Conservation (phyloP, 64 coral and sea anemone species). For the Orbicella faveolata region DNA sequence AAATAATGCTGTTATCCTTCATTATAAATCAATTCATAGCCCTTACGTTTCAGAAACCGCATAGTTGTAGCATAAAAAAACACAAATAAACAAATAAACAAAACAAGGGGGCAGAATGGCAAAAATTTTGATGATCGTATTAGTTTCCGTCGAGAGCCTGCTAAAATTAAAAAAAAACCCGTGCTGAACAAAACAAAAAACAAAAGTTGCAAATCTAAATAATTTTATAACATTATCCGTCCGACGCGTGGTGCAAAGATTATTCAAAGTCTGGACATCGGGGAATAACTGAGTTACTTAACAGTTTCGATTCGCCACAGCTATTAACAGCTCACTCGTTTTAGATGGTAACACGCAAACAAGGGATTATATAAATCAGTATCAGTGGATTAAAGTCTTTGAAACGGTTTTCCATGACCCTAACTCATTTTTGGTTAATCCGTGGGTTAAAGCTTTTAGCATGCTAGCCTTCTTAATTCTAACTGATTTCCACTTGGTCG, state of each 20-base stretch:
- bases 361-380: constrained; percentile 1
- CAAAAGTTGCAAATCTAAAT: background rate
- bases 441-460: constrained; percentile 28
- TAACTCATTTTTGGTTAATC: constrained; percentile 5
- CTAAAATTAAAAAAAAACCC: background rate
- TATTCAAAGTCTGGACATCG: background rate
- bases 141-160: background rate
- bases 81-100: constrained; percentile 8
- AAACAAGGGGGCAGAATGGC: background rate
- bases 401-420: background rate
- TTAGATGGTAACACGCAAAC: background rate
- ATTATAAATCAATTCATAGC: background rate
- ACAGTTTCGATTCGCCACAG: background rate
- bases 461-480: constrained; percentile 22
- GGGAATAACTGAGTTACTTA: background rate
- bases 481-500: background rate
- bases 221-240: background rate
- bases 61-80: background rate
- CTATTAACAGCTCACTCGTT: background rate
- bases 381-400: background rate
- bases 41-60: constrained; percentile 31
- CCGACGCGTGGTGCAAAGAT: background rate
- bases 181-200: background rate
- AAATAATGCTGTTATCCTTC: background rate
- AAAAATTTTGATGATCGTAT: constrained; percentile 25